Percentiles rank a stretch among this genome's conserved stretches.
These are phyloP conservation scores for Reticulitermes lucifugus DNA, from an alignment of 2,888 invertebrate species.

Conservation along the genomic window DNA sequence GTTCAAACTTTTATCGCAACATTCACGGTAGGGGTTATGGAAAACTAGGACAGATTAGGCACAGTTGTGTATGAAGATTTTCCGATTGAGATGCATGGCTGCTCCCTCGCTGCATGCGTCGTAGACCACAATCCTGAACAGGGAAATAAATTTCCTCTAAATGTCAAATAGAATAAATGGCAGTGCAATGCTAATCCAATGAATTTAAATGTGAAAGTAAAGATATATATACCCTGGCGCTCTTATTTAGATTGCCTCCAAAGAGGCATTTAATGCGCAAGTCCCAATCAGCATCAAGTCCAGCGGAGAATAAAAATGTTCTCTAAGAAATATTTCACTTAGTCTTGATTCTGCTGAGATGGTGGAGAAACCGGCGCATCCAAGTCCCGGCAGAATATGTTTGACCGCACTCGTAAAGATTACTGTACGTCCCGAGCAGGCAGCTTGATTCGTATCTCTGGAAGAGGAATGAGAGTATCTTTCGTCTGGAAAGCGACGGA, in stretches of 20 bases:
- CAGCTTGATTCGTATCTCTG: too few relatives aligned
- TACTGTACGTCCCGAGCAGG: too few relatives aligned
- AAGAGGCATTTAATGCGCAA: background rate
- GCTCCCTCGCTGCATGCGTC: too few relatives aligned
- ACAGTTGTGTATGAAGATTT: too few relatives aligned
- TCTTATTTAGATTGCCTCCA: slow-evolving; percentile 26
- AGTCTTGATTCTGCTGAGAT: background rate
- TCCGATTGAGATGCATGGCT: too few relatives aligned
- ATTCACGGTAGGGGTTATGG: too few relatives aligned
- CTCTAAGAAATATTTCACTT: background rate
- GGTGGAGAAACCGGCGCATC: background rate
- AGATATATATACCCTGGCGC: slow-evolving; percentile 1
- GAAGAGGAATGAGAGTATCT: too few relatives aligned
- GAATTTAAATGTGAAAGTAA: slow-evolving; percentile 10
- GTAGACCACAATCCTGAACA: background rate
- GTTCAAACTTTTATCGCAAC: too few relatives aligned
- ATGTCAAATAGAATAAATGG: slow-evolving; percentile 8
- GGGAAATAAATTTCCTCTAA: background rate
- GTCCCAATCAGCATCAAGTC: background rate
- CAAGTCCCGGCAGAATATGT: too few relatives aligned
- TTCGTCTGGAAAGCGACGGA: too few relatives aligned
- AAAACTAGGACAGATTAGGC: too few relatives aligned
- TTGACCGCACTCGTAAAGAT: too few relatives aligned
- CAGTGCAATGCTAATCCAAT: slow-evolving; percentile 2
- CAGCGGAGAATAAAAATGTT: slow-evolving; percentile 17